Evolutionary conservation across 1,140 invertebrate species (phyloP).

Genomic region (Capitella teleta): DNA sequence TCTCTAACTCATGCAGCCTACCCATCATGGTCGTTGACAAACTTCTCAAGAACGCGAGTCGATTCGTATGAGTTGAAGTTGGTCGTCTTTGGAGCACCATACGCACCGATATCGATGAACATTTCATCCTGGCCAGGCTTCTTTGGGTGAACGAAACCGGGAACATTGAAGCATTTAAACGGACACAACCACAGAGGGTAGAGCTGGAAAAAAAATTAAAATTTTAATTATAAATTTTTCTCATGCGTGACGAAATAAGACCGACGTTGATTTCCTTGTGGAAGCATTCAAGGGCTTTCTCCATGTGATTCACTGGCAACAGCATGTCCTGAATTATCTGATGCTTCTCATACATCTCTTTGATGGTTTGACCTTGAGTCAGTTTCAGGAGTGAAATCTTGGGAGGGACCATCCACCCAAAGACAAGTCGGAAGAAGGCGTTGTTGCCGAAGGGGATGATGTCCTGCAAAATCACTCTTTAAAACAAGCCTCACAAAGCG

Average conservation of each 20-base stretch:
- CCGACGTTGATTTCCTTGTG: constrained; percentile 57
- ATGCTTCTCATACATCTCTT: constrained; percentile 62
- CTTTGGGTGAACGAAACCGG: constrained; percentile 58
- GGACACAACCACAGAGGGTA: constrained; percentile 79
- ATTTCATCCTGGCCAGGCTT: constrained; percentile 45
- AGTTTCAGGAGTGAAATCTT: constrained; percentile 72
- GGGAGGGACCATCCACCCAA: constrained; percentile 71
- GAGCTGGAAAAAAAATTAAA: constrained; percentile 44
- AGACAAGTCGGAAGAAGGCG: constrained; percentile 56
- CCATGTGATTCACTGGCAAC: constrained; percentile 54
- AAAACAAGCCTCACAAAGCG: neutral
- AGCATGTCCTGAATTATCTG: constrained; percentile 80
- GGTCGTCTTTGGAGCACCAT: constrained; percentile 57
- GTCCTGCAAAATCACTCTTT: constrained; percentile 47
- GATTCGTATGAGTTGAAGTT: constrained; percentile 54
- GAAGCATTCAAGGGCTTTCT: constrained; percentile 53
- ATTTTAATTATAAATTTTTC: neutral
- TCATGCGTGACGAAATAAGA: neutral
- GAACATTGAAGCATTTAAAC: constrained; percentile 56
- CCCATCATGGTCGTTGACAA: constrained; percentile 57
- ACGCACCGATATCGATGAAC: constrained; percentile 67
- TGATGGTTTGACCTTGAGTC: constrained; percentile 62
- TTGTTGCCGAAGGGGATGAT: constrained; percentile 79
- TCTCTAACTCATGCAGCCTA: constrained; percentile 17
- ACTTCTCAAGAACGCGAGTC: constrained; percentile 60